Evolutionary conservation across 2,888 invertebrate species (phyloP), one percentile per base, ranked within the genome.

Genomic region (Eupithecia vulgata): DNA sequence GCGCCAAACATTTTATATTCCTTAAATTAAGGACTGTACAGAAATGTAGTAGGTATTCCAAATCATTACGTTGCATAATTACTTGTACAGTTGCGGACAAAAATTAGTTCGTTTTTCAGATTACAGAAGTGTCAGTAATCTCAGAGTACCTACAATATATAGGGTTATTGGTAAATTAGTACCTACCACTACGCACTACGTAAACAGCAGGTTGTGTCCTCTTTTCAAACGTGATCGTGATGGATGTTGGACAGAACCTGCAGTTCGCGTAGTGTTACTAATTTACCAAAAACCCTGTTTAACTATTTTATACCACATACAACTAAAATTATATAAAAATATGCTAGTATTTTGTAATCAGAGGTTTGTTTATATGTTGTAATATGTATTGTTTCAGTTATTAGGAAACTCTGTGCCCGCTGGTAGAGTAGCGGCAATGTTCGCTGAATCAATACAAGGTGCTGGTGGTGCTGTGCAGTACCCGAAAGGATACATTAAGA

Each of bases 381-480:
- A 52, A 30, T 30, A 30, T 4, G 1, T 17, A 61, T 68, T 69
- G n/a, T 72, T 72, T 65, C 74, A 98, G 90, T 95, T 97, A 7
- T 95, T 99, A 80, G 95, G 95, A 74, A 97, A 97, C 88, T 97
- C 97, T 12, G 89, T 98, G 78, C 97, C 98, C 0, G 96, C 96
- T 74, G 96, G 96, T 34, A 95, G 95, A 70, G 95, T 98, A 7
- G 99, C 99, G 0, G 99, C 96, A 7, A 96, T 99, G 88, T 97
- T 99, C 87, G 98, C 98, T 0, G 99, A 99, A 90, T 97, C 98
- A 0, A 99, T 99, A 80, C 99, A 99, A 93, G 99, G 99, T 21
- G 97, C 99, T 10, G 99, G 99, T 17, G 99, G 99, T 0, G 95
- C 97, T 0, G 97, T 99, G 0, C 99, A 99, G 88, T 99, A 96